Evolutionary conservation across 1,140 invertebrate genomes (phyloP).

Genomic region (Hycleus cichorii): DNA sequence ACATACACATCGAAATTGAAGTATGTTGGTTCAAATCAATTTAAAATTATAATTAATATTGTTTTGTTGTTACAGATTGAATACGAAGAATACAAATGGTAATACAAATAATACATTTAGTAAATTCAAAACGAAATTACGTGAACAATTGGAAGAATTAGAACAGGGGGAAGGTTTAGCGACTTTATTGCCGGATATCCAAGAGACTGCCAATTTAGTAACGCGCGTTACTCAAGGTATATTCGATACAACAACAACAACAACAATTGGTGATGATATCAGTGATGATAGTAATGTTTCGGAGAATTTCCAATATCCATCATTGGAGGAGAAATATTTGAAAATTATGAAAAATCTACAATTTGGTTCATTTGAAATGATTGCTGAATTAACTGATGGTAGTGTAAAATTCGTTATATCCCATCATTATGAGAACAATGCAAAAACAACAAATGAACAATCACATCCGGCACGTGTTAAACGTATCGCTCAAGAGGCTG

Average conservation of each 20-base stretch:
- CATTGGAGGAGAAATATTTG: conserved; percentile 69
- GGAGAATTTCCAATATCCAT: conserved; percentile 42
- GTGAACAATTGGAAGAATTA: conserved; percentile 55
- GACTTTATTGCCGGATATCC: conserved; percentile 81
- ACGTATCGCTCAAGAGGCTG: conserved; percentile 89
- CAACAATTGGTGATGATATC: conserved; percentile 28
- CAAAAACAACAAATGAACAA: conserved; percentile 76
- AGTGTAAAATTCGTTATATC: conserved; percentile 78
- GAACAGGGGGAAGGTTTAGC: conserved; percentile 84
- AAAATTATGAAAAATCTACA: conserved; percentile 81
- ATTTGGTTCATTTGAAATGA: conserved; percentile 90
- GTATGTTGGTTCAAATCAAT: conserved; percentile 43
- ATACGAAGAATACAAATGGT: conserved; percentile 6
- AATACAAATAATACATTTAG: conserved; percentile 21
- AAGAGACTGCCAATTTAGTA: conserved; percentile 71
- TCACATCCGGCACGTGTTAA: conserved; percentile 81
- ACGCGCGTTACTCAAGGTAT: conserved; percentile 52
- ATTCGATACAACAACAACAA: conserved; percentile 27
- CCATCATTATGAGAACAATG: conserved; percentile 87
- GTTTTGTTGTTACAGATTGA: conserved; percentile 10
- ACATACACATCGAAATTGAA: conserved; percentile 78
- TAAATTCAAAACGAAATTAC: conserved; percentile 37
- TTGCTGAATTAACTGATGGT: conserved; percentile 64
- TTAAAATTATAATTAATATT: background rate
- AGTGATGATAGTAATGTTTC: conserved; percentile 36